Evolutionary conservation across 2,888 invertebrate species (phyloP).

Genomic region (Ceramica pisi): DNA sequence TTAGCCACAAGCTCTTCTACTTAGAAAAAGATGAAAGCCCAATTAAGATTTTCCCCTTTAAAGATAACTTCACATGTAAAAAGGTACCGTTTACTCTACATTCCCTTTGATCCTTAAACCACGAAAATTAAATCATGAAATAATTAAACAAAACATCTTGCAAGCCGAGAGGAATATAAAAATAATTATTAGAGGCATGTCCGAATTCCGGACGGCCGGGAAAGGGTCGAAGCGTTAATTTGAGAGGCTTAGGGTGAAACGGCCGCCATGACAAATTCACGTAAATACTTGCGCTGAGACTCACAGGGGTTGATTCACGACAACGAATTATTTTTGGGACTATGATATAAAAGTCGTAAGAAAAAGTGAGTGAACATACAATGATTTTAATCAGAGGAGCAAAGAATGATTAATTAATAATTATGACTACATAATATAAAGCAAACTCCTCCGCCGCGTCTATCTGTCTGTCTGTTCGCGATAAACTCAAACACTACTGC

Average conservation of each 20-base stretch:
- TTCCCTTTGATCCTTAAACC: conserved; percentile 38
- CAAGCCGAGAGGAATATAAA: conserved; percentile 59
- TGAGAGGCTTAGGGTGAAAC: conserved; percentile 55
- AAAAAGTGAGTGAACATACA: too few species aligned
- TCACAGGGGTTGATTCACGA: conserved; percentile 22
- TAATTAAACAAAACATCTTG: conserved; percentile 61
- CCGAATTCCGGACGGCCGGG: conserved; percentile 38
- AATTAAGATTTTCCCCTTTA: conserved; percentile 1
- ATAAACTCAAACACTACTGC: too few species aligned
- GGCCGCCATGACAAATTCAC: conserved; percentile 60
- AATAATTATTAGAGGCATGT: conserved; percentile 56
- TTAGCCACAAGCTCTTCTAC: too few species aligned
- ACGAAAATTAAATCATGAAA: conserved; percentile 55
- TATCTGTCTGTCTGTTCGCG: too few species aligned
- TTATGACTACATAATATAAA: too few species aligned
- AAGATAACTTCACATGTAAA: conserved; percentile 37
- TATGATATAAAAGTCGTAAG: conserved; percentile 5
- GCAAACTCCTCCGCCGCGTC: too few species aligned
- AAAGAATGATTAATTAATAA: too few species aligned
- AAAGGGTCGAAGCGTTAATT: conserved; percentile 67
- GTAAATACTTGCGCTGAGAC: conserved; percentile 51
- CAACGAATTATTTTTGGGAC: conserved; percentile 25
- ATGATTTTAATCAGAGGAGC: too few species aligned
- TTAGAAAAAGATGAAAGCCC: conserved; percentile 6
- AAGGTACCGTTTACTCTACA: conserved; percentile 14